These are phyloP conservation scores for Dichetophora obliterata DNA, from an alignment of 2,888 invertebrate genomes.

Conservation along the genomic window DNA sequence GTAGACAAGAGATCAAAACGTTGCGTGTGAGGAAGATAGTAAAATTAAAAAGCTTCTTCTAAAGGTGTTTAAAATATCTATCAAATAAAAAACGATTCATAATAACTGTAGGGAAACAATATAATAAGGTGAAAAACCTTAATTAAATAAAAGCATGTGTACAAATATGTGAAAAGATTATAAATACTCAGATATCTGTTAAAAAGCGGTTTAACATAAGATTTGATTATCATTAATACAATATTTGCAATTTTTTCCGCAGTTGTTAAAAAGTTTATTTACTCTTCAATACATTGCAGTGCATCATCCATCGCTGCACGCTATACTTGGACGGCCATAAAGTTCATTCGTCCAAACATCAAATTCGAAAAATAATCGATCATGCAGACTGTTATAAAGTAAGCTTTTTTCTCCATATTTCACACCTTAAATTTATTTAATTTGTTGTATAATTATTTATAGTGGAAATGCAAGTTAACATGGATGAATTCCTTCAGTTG, in stretches of 20 bases:
- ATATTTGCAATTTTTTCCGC: background rate
- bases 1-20: slow-evolving; percentile 35
- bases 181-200: background rate
- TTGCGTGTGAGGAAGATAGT: slow-evolving; percentile 39
- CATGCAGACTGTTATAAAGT: slow-evolving; percentile 68
- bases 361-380: slow-evolving; percentile 42
- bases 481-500: background rate
- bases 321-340: background rate
- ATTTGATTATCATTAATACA: background rate
- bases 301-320: background rate
- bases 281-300: background rate
- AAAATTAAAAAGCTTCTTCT: slow-evolving; percentile 32
- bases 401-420: slow-evolving; percentile 52
- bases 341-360: background rate
- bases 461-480: too few relatives aligned
- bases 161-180: background rate
- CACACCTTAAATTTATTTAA: too few relatives aligned
- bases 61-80: slow-evolving; percentile 29
- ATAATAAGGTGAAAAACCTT: background rate
- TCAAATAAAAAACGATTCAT: background rate
- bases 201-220: slow-evolving; percentile 42
- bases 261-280: background rate
- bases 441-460: too few relatives aligned
- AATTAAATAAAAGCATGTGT: background rate
- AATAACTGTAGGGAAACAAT: background rate